Base-by-base conservation (phyloP, 2,113 vertebrate species). In the Tetrao urogallus region DNA sequence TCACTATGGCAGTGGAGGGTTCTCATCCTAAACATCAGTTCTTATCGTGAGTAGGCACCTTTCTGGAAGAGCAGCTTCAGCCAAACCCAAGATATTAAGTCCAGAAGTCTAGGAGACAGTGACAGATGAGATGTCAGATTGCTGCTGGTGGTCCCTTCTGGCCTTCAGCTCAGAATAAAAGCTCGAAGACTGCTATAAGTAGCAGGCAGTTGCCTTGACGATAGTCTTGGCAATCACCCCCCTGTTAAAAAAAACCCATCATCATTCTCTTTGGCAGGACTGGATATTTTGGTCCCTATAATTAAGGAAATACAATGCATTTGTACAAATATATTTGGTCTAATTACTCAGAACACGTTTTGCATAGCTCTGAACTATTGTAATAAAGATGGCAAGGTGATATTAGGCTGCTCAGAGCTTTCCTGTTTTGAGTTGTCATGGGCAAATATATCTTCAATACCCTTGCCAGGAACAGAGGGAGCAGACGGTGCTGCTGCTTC, bases 401-500 rank as follows among this genome's bases (percentile, higher is more conserved):
- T 78, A 43, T 28, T 71, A 8, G 42, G 56, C 73, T 84, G 69
- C 70, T 63, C 50, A 60, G 73, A 78, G 65, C 70, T 86, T 64
- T 52, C 4, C 77, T 83, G 73, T 70, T 90, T 86, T 42, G 61
- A 72, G 57, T 74, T 72, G 32, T 90, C 91, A 42, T 27, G 28
- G 92, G 57, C 74, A 89, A 95, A 84, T 74, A 42, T 30, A 63
- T 93, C 92, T 67, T 75, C 40, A 43, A 1, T 77, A 11, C 83
- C 83, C 65, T 71, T 95, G 82, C 66, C 88, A 90, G 89, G 47
- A 93, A 60, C 6, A 65, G 71, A 76, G 25, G 40, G 80, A 92
- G 88, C 90, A 96, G 95, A 84, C 21, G 4, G 79, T 50, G 77
- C 70, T 90, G 86, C 70, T 87, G 57, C 83, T 84, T 67, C 70